Evolutionary conservation across 2,113 vertebrate genomes (phyloP), one percentile per base, ranked within the genome.

Genomic region (Melanotaenia duboulayi): DNA sequence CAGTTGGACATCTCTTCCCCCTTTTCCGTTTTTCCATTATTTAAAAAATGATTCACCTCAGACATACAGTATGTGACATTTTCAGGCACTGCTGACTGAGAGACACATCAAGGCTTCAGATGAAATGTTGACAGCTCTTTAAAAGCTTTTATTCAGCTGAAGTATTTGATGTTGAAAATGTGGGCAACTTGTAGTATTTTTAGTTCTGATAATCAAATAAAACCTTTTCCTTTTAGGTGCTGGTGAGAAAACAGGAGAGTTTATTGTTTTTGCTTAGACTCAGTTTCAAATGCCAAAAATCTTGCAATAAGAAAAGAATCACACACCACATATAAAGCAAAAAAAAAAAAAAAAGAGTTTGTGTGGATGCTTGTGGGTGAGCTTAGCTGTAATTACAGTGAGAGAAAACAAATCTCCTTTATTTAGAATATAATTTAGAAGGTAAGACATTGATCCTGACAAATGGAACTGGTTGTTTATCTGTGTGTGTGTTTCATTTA

Each of bases 21-120:
- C 64, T 84, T 83, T 87, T 67, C 49, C 78, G 4, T 71, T 71
- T 85, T 85, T 92, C 81, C 86, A 92, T 90, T 90, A 91, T 91
- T 92, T 87, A 92, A 74, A 74, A 87, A 88, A 84, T 88, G 83
- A 82, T 89, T 91, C 86, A 90, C 87, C 86, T 87, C 82, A 82
- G 78, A 87, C 77, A 74, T 88, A 83, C 58, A 64, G 75, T 71
- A 77, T 81, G 74, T 90, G 87, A 91, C 89, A 88, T 90, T 84
- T 88, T 71, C 60, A 81, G 84, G 88, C 88, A 82, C 68, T 68
- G 61, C 70, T 67, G 81, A 91, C 74, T 82, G 83, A 87, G 78
- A 84, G 75, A 85, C 65, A 76, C 73, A 78, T 84, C 68, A 62
- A 62, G 73, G 74, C 72, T 80, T 85, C 6, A 70, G 74, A 80